A percentile compares a stretch with the other conserved stretches of the same genome.
These are phyloP conservation scores for Cathartes aura DNA, from an alignment of 2,113 vertebrate genomes.

Conservation along the genomic window DNA sequence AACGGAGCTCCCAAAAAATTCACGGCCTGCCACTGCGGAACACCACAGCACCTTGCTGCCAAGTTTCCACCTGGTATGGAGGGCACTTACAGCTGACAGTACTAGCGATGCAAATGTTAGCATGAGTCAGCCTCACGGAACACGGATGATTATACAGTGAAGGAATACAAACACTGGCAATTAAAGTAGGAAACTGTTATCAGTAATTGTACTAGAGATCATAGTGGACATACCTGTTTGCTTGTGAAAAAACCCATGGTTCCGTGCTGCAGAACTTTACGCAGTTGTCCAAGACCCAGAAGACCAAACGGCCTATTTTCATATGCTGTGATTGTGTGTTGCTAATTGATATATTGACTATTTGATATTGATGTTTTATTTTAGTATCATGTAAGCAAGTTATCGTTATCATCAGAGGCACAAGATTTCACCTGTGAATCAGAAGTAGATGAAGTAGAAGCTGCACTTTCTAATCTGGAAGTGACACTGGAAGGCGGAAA, in stretches of 20 bases:
- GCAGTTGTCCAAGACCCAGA: background rate
- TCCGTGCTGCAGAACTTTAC: background rate
- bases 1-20: background rate
- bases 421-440: constrained; percentile 81
- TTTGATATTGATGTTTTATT: background rate
- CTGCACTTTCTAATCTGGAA: constrained; percentile 92
- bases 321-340: background rate
- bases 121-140: background rate
- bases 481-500: constrained; percentile 90
- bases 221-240: background rate
- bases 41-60: background rate
- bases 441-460: constrained; percentile 94
- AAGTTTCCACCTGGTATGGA: background rate
- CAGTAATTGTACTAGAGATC: background rate
- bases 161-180: background rate
- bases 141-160: background rate
- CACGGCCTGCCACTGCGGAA: background rate
- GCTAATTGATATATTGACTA: background rate
- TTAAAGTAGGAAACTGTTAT: background rate
- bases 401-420: constrained; percentile 82
- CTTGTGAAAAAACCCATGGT: background rate
- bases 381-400: constrained; percentile 94
- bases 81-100: background rate
- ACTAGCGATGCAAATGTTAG: background rate
- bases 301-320: background rate